These are phyloP conservation scores for Leptinotarsa tumamoca DNA, from an alignment of 2,888 invertebrate species.

Conservation along the genomic window DNA sequence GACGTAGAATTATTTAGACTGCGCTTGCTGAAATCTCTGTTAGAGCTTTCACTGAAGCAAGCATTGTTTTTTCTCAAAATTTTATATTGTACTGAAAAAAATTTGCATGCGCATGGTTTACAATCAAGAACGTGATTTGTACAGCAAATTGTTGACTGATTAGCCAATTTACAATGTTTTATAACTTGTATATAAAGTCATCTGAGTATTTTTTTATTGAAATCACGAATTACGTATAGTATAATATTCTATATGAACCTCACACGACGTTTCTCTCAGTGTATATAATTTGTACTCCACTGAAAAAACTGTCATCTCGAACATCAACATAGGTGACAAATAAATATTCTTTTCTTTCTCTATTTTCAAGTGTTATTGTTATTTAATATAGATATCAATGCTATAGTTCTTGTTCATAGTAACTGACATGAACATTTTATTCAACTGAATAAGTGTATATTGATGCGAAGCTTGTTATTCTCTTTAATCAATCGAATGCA, in stretches of 20 bases:
- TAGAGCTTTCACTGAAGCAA: slow-evolving; percentile 14
- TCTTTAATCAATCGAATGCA: slow-evolving; percentile 21
- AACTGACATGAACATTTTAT: neutral
- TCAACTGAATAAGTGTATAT: neutral
- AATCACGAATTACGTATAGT: slow-evolving; percentile 2
- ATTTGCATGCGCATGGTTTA: neutral
- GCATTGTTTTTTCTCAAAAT: slow-evolving; percentile 1
- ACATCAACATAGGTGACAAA: neutral
- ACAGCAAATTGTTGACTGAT: slow-evolving; percentile 20
- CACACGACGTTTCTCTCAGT: neutral
- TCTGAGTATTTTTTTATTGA: slow-evolving; percentile 19
- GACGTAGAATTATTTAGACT: slow-evolving; percentile 9
- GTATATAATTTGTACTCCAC: neutral
- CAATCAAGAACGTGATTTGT: slow-evolving; percentile 17
- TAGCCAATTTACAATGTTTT: slow-evolving; percentile 15
- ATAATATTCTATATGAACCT: neutral
- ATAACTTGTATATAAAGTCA: slow-evolving; percentile 19
- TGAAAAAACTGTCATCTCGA: neutral
- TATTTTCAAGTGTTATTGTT: neutral
- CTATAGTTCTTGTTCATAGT: neutral
- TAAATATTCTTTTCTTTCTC: neutral
- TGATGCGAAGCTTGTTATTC: slow-evolving; percentile 6
- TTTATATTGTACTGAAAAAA: neutral
- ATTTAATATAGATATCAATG: neutral
- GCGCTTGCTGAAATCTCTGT: slow-evolving; percentile 18